A percentile compares a stretch with the other conserved stretches of the same genome.
These are phyloP conservation scores for Tyrophagus putrescentiae DNA, from an alignment of 1,140 invertebrate genomes.

Conservation along the genomic window DNA sequence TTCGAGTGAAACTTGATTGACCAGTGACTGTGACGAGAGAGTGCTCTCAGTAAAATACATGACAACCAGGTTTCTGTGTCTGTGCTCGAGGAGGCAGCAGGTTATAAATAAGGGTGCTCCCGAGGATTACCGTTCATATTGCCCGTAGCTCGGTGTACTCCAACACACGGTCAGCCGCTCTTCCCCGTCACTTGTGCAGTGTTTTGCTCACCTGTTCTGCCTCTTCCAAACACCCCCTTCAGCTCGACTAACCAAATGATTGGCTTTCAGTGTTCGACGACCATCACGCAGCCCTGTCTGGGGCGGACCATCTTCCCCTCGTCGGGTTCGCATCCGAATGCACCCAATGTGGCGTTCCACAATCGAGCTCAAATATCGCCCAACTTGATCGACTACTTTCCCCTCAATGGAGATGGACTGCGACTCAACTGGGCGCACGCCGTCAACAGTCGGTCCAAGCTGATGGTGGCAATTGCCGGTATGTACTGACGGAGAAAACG, in stretches of 20 bases:
- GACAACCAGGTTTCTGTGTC: constrained; percentile 7
- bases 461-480: constrained; percentile 46
- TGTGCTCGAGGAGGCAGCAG: not conserved
- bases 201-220: not conserved
- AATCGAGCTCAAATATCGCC: constrained; percentile 20
- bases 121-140: too few relatives aligned
- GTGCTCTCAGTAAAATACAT: not conserved
- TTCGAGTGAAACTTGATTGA: constrained; percentile 14
- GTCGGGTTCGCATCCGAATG: constrained; percentile 8
- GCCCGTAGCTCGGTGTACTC: too few relatives aligned
- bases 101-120: constrained; percentile 6
- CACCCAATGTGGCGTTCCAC: not conserved
- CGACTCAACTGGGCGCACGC: constrained; percentile 62
- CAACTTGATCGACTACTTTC: constrained; percentile 28
- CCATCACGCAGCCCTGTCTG: constrained; percentile 20
- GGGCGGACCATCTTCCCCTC: constrained; percentile 15
- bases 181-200: not conserved
- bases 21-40: not conserved
- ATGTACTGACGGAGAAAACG: constrained; percentile 26
- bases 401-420: constrained; percentile 27
- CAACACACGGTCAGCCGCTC: not conserved
- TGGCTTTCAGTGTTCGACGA: constrained; percentile 24
- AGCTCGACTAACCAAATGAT: constrained; percentile 12
- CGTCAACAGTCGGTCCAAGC: constrained; percentile 49
- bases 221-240: not conserved